Base-by-base conservation (phyloP, 2,888 invertebrate genomes). In the Rhorus exstirpatorius region DNA sequence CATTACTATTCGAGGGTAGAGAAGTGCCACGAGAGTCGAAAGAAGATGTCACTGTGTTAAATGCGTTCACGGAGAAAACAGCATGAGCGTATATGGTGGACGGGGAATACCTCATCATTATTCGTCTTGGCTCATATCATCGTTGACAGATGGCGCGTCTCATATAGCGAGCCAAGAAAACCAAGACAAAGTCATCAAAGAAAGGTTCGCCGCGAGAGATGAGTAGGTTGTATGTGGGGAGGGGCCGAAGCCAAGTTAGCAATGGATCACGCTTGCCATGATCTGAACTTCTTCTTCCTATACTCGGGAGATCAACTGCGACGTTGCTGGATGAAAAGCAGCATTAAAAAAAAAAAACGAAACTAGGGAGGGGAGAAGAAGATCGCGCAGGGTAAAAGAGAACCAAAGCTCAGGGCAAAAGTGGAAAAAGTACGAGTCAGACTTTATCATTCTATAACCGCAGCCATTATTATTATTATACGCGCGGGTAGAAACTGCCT, bases 121-220 rank as follows among this genome's bases (percentile, higher is more conserved):
- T 75, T 61, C 79, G 74, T 68, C 44, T 53, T 19, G 79, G 79
- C 68, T 80, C 74, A 75, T 80, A 80, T 74, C 65, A 31, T 14
- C 68, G 61, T 68, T 80, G 79, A 80, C 79, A 55, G 79, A 80
- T 80, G 65, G 55, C 17, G 75, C 41, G 55, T 68, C 53, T 79
- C 61, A 31, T 6, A 31, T 3, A n/a, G 41, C 46, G 61, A 79
- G 31, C 79, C 58, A 72, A 55, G 44, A 68, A 70, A 75, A 60
- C 68, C 60, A 38, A 53, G 61, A 68, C 74, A 51, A 61, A 80
- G 75, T 75, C 79, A 80, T 80, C 79, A 80, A 80, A 80, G 79
- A 68, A 53, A 61, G 60, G 26, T 35, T 31, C 44, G 55, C 53
- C 65, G 65, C 51, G 49, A 21, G 35, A 38, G 26, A 51, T 14